These are phyloP conservation scores for Agrilus cyanescens DNA, from an alignment of 2,888 invertebrate genomes.

Conservation along the genomic window DNA sequence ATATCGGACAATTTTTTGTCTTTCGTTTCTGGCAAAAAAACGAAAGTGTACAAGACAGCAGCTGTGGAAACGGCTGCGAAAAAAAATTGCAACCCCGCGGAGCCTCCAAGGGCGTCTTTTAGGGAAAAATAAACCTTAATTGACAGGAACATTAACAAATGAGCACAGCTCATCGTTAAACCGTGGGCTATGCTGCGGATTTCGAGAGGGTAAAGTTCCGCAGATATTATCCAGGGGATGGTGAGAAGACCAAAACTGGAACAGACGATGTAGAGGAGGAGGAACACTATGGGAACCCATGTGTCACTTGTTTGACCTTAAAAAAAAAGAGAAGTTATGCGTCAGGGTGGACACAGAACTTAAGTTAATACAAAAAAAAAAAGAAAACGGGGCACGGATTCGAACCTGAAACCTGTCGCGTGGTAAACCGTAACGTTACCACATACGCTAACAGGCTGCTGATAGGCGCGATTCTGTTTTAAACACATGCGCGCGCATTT, in stretches of 20 bases:
- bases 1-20: not conserved
- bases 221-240: not conserved
- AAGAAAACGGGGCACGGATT: too few species aligned
- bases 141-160: slow-evolving; percentile 1
- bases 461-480: too few species aligned
- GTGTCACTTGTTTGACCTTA: slow-evolving; percentile 26
- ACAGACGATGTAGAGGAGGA: slow-evolving; percentile 44
- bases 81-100: slow-evolving; percentile 1
- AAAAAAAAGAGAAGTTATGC: too few species aligned
- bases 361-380: too few species aligned
- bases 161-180: not conserved
- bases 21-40: slow-evolving; percentile 1
- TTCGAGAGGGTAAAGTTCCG: not conserved
- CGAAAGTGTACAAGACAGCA: not conserved
- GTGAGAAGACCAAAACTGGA: slow-evolving; percentile 45
- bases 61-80: not conserved
- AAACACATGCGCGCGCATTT: too few species aligned
- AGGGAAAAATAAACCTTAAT: not conserved
- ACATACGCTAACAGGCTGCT: too few species aligned
- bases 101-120: not conserved
- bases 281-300: slow-evolving; percentile 40
- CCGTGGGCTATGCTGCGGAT: slow-evolving; percentile 1
- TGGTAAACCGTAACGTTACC: too few species aligned
- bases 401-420: too few species aligned
- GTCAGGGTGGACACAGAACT: too few species aligned